Conservation (phyloP, 2,113 vertebrate genomes). For the Sitta europaea region DNA sequence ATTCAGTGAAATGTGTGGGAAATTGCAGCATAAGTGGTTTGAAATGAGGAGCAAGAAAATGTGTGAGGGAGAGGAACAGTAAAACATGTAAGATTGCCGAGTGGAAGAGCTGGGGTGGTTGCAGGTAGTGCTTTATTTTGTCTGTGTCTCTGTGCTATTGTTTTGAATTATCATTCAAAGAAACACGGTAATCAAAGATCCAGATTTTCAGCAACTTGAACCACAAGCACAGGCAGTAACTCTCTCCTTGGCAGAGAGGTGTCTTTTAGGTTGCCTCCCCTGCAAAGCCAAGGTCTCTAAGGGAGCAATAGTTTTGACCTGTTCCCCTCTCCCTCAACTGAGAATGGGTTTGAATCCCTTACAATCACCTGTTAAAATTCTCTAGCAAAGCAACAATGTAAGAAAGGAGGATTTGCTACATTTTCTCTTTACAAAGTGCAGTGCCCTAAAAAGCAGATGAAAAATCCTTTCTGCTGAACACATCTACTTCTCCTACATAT, state of each 20-base stretch:
- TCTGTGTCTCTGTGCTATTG: neutral
- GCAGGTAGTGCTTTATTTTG: neutral
- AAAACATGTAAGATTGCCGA: rapidly evolving
- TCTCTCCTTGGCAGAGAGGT: neutral
- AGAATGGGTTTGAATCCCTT: neutral
- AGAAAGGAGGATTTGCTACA: neutral
- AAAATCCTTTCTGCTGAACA: neutral
- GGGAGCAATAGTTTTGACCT: neutral
- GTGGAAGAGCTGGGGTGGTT: neutral
- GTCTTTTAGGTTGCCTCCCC: neutral
- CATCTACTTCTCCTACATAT: neutral
- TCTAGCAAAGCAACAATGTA: neutral
- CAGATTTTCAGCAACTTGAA: neutral
- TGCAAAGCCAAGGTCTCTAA: neutral
- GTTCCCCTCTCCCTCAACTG: neutral
- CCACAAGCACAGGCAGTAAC: neutral
- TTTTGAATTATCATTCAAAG: neutral
- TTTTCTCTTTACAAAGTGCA: neutral
- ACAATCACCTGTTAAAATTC: neutral
- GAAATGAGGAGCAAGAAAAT: neutral
- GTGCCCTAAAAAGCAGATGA: neutral
- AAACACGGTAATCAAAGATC: neutral
- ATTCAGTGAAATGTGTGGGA: rapidly evolving
- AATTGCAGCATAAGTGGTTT: neutral
- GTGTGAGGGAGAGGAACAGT: neutral